These are phyloP conservation scores for Henricia sp. DNA, from an alignment of 53 echinoderm and acorn worm genomes.

Conservation along the genomic window DNA sequence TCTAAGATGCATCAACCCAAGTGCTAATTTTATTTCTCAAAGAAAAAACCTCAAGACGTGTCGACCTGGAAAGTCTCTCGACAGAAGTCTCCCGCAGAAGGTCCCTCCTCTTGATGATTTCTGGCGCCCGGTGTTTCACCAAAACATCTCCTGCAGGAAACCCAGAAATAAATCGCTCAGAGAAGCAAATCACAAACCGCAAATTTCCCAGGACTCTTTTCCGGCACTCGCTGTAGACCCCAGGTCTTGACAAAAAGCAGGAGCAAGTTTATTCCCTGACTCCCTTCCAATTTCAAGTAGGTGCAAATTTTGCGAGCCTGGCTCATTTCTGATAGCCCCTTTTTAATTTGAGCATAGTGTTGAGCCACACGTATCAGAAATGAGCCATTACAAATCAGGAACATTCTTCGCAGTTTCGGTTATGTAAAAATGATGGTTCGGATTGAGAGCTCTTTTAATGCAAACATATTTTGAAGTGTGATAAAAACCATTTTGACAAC, in stretches of 20 bases:
- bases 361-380: neutral
- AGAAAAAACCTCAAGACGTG: too few relatives aligned
- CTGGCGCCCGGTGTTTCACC: neutral
- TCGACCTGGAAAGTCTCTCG: too few relatives aligned
- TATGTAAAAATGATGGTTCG: too few relatives aligned
- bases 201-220: neutral
- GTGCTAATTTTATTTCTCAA: too few relatives aligned
- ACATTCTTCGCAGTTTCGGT: too few relatives aligned
- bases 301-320: neutral
- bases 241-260: slow-evolving; percentile 15
- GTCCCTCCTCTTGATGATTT: too few relatives aligned
- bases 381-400: too few relatives aligned
- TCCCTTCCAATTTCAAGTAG: slow-evolving; percentile 27
- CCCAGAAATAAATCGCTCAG: neutral
- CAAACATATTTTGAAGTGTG: too few relatives aligned
- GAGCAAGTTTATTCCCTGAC: neutral
- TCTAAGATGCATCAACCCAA: too few relatives aligned
- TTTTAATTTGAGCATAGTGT: neutral
- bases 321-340: neutral
- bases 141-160: neutral
- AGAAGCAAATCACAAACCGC: neutral
- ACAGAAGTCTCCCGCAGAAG: too few relatives aligned
- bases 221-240: neutral
- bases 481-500: too few relatives aligned
- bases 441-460: too few relatives aligned